These are phyloP conservation scores for Pachyrhynchus sulphureomaculatus DNA, from an alignment of 1,140 invertebrate species.

Conservation along the genomic window DNA sequence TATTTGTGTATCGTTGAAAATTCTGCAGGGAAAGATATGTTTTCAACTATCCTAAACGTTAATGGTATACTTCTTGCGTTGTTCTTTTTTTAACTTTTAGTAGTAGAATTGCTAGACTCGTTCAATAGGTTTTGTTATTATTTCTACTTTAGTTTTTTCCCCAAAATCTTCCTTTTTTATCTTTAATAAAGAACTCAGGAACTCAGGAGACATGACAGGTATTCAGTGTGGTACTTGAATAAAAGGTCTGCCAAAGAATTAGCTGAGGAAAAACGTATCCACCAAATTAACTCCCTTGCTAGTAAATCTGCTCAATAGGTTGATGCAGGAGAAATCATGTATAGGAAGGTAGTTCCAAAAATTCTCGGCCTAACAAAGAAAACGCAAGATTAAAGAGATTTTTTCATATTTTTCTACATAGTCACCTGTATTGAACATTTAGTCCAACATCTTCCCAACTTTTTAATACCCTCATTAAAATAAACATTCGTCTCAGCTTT, in stretches of 20 bases:
- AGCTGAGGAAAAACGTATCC: constrained; percentile 49
- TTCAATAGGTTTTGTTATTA: too few species aligned
- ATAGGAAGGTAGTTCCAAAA: too few species aligned
- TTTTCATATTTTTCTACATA: too few species aligned
- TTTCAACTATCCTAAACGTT: constrained; percentile 25
- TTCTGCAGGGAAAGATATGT: constrained; percentile 58
- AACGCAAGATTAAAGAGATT: too few species aligned
- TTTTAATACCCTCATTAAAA: too few species aligned
- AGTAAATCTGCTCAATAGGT: constrained; percentile 54
- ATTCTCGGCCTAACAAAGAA: too few species aligned
- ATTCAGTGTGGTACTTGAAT: constrained; percentile 58
- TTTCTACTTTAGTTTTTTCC: constrained; percentile 60
- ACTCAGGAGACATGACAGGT: constrained; percentile 65
- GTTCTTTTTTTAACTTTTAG: neutral
- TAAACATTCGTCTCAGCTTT: too few species aligned
- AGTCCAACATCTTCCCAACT: too few species aligned
- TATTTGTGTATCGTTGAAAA: constrained; percentile 67
- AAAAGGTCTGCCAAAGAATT: constrained; percentile 15
- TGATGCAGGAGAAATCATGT: constrained; percentile 69
- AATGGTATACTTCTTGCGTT: constrained; percentile 33
- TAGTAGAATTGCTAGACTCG: neutral
- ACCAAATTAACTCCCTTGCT: constrained; percentile 59
- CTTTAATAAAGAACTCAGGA: constrained; percentile 69
- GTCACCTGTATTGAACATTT: too few species aligned
- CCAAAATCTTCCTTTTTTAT: constrained; percentile 72